These are phyloP conservation scores for Thalassophryne amazonica DNA, from an alignment of 2,797 vertebrate species.

Conservation along the genomic window DNA sequence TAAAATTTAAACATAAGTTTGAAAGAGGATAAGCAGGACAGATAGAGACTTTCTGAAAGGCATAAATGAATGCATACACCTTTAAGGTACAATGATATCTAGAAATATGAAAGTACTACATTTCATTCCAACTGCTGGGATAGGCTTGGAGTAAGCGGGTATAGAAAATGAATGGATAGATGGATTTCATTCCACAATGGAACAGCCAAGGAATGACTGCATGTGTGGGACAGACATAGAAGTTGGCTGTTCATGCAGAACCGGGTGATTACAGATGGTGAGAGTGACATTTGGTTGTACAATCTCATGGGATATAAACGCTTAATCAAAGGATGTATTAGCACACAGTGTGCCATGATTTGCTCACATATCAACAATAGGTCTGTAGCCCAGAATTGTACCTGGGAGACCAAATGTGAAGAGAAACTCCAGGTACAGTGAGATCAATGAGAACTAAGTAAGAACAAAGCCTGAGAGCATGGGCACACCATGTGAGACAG, in stretches of 20 bases:
- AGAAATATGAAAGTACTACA: constrained; percentile 4
- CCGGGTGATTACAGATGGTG: constrained; percentile 26
- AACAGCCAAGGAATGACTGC: constrained; percentile 6
- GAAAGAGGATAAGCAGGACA: not conserved
- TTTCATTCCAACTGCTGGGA: not conserved
- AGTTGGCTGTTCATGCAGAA: constrained; percentile 38
- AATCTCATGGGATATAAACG: constrained; percentile 10
- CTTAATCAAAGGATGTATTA: not conserved
- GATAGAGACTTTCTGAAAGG: not conserved
- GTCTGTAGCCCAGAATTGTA: not conserved
- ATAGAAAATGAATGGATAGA: no score
- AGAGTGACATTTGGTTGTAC: not conserved
- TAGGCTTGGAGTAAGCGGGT: no score
- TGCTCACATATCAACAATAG: not conserved
- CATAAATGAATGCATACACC: not conserved
- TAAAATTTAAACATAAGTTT: not conserved
- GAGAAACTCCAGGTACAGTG: constrained; percentile 23
- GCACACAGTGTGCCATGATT: constrained; percentile 5
- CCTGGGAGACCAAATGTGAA: constrained; percentile 14
- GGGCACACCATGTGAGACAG: constrained; percentile 63
- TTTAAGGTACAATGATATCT: not conserved
- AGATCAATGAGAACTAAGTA: constrained; percentile 12
- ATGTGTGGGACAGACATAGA: constrained; percentile 2
- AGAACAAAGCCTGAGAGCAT: constrained; percentile 19
- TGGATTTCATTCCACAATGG: no score